Conservation (phyloP, 23 tunicate genomes). For the Ciona savignyi region DNA sequence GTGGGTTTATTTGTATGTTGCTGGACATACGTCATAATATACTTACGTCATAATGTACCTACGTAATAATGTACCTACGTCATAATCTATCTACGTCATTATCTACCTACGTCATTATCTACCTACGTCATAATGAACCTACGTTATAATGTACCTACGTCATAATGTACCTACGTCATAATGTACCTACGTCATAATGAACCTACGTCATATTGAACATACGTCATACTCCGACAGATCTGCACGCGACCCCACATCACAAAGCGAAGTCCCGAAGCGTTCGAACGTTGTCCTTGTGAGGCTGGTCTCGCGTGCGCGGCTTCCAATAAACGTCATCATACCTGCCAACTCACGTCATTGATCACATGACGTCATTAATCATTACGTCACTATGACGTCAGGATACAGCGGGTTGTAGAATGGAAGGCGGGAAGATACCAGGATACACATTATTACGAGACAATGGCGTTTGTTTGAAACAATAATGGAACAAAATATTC, state of each 20-base stretch:
- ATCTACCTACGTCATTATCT: no score
- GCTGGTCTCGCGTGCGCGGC: conserved; percentile 30
- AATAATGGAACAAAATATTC: background rate
- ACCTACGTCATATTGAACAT: no score
- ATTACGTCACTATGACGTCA: conserved; percentile 23
- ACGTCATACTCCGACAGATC: no score
- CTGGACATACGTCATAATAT: no score
- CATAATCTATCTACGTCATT: no score
- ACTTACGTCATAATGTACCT: no score
- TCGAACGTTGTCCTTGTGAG: conserved; percentile 56
- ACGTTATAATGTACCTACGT: no score
- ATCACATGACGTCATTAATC: conserved; percentile 16
- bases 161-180: no score
- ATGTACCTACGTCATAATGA: no score
- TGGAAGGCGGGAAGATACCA: background rate
- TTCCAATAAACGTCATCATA: conserved; percentile 13
- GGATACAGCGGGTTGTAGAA: conserved; percentile 4
- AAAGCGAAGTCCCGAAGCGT: conserved; percentile 52
- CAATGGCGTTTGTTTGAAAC: background rate
- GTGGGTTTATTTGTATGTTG: no score
- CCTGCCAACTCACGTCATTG: conserved; percentile 21
- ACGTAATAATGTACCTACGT: no score
- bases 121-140: no score
- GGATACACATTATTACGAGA: background rate
- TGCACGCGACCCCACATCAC: conserved; percentile 54